Base-by-base conservation (phyloP, 2,888 invertebrate genomes). In the Agonopterix alstromeriana region DNA sequence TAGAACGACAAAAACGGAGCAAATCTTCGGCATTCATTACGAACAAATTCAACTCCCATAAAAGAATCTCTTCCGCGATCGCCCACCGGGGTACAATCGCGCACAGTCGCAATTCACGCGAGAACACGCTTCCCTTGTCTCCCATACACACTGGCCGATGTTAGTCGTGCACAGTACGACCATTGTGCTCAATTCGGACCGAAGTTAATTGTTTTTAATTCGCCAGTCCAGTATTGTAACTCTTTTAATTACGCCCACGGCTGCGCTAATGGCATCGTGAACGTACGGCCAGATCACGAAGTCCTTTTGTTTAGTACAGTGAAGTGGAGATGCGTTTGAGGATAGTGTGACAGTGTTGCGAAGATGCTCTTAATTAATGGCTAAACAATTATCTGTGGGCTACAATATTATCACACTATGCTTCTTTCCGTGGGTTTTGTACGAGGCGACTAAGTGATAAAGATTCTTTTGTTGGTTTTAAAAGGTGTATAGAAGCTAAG, bases 171-270 rank as follows among this genome's bases (percentile, higher is more conserved):
- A 55, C 67, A 57, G 56, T 57, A 53, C 67, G 67, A 67, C 77
- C 82, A 86, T 86, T 86, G 85, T 85, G 73, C 79, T 81, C 81
- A 81, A 81, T 84, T 82, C 82, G 76, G 81, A 63, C 56, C 59
- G 63, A 58, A 79, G 82, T 84, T 86, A 85, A 86, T 86, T 86
- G 85, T 85, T 86, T 86, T 86, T 84, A 86, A 85, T 86, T 84
- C 82, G 73, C 77, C 70, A 68, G 71, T 70, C 71, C 67, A 71
- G 82, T 78, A 77, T 82, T 85, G 84, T 84, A 80, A 73, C 76
- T 83, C 79, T 86, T 82, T 85, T 87, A 87, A 86, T 87, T 87
- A 86, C 86, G 81, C 79, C 84, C 79, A 85, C 85, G 76, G 67
- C 59, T 53, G 66, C 68, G 76, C 78, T 85, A 84, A 85, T 83